Conservation (phyloP, 2,888 invertebrate genomes). For the Pristionchus exspectatus region DNA sequence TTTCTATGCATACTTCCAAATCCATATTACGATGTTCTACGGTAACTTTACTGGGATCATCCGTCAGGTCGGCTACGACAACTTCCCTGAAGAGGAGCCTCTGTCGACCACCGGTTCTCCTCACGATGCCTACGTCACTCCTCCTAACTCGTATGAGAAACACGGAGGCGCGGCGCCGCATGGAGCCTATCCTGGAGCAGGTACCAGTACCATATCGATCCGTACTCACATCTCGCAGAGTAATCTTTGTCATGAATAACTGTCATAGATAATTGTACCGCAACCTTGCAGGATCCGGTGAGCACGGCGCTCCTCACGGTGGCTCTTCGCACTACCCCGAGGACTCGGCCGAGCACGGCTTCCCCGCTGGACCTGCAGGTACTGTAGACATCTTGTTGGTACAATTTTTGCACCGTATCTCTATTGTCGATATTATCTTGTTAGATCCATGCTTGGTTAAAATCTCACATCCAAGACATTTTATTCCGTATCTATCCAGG, state of each 20-base stretch:
- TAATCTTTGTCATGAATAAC: too few relatives aligned
- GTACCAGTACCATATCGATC: too few relatives aligned
- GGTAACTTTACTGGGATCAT: background rate
- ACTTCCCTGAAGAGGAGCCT: conserved; percentile 44
- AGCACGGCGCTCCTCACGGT: background rate
- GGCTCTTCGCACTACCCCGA: background rate
- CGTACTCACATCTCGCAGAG: too few relatives aligned
- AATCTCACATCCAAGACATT: too few relatives aligned
- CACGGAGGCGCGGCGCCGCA: background rate
- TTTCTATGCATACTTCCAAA: too few relatives aligned
- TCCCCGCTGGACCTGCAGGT: background rate
- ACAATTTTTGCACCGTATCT: background rate
- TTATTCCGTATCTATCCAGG: background rate
- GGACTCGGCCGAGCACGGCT: conserved; percentile 33
- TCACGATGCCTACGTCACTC: background rate
- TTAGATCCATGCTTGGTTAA: too few relatives aligned
- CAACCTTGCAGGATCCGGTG: background rate
- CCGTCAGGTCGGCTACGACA: conserved; percentile 50
- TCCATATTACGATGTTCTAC: too few relatives aligned
- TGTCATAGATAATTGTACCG: too few relatives aligned
- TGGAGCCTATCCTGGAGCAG: background rate
- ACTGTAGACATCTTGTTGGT: background rate
- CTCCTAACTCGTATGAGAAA: background rate
- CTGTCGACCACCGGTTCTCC: background rate
- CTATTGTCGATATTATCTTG: too few relatives aligned